Percentiles rank a stretch among this genome's conserved stretches.
Conservation (phyloP, 2,797 vertebrate species). For the Adrianichthys oophorus region DNA sequence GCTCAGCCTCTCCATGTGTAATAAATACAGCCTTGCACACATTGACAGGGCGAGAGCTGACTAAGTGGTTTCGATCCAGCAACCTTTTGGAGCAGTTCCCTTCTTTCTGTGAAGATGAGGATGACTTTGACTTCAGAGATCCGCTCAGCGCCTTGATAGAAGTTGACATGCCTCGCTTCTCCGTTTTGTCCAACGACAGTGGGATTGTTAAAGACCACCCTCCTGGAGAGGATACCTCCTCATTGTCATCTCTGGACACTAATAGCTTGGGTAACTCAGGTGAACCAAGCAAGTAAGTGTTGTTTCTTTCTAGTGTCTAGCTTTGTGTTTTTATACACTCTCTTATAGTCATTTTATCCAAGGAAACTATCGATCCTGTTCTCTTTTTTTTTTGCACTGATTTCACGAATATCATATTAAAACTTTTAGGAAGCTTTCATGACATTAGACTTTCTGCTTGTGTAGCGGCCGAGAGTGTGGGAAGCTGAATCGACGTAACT, state of each 20-base stretch:
- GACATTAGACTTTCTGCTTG: background rate
- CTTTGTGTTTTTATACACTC: background rate
- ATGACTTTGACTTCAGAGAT: slow-evolving; percentile 81
- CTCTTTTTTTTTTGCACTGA: background rate
- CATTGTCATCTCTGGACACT: slow-evolving; percentile 14
- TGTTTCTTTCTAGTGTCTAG: background rate
- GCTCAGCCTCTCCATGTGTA: background rate
- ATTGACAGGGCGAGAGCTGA: slow-evolving; percentile 86
- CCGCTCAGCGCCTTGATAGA: slow-evolving; percentile 57
- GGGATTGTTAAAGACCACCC: slow-evolving; percentile 90
- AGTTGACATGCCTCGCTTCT: slow-evolving; percentile 78
- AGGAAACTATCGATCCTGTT: too few species aligned
- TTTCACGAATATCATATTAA: background rate
- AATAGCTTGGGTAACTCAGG: slow-evolving; percentile 17
- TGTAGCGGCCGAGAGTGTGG: slow-evolving; percentile 62
- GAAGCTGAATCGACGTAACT: slow-evolving; percentile 80
- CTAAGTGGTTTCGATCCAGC: slow-evolving; percentile 79
- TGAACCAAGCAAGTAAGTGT: slow-evolving; percentile 41
- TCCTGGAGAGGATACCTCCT: slow-evolving; percentile 37
- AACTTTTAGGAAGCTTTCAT: background rate
- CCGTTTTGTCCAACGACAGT: slow-evolving; percentile 90
- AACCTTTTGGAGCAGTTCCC: slow-evolving; percentile 61
- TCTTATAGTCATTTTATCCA: background rate
- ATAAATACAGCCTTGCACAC: background rate
- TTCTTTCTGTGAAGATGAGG: slow-evolving; percentile 74